These are phyloP conservation scores for Fragum sueziense DNA, from an alignment of 2,888 invertebrate genomes.

Conservation along the genomic window DNA sequence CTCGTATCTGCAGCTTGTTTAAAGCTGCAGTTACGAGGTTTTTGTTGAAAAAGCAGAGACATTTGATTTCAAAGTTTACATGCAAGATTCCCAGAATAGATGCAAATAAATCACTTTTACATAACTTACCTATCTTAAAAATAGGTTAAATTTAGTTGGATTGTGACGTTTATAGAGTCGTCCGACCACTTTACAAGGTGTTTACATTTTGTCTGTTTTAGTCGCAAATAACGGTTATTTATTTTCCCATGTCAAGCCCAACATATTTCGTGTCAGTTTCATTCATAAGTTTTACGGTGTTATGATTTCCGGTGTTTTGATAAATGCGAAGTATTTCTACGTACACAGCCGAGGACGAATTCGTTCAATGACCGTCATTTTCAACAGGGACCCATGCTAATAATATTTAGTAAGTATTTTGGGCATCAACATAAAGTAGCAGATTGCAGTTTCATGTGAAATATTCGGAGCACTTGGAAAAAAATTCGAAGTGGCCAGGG, in stretches of 20 bases:
- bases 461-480: too few relatives aligned
- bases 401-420: too few relatives aligned
- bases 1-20: too few relatives aligned
- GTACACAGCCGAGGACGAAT: too few relatives aligned
- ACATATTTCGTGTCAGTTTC: background rate
- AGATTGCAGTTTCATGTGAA: too few relatives aligned
- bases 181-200: background rate
- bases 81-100: background rate
- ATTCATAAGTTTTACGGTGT: background rate
- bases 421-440: too few relatives aligned
- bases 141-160: background rate
- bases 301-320: background rate
- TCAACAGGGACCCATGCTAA: too few relatives aligned
- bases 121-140: background rate
- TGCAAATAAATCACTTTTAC: background rate
- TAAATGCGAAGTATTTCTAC: background rate
- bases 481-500: too few relatives aligned
- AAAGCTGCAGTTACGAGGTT: too few relatives aligned
- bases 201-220: background rate
- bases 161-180: background rate
- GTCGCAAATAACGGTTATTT: background rate
- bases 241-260: background rate
- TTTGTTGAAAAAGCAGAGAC: too few relatives aligned
- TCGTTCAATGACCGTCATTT: too few relatives aligned
- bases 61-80: too few relatives aligned